phyloP scores from a whole-genome alignment of 2,113 vertebrate species.

The Charina bottae region DNA sequence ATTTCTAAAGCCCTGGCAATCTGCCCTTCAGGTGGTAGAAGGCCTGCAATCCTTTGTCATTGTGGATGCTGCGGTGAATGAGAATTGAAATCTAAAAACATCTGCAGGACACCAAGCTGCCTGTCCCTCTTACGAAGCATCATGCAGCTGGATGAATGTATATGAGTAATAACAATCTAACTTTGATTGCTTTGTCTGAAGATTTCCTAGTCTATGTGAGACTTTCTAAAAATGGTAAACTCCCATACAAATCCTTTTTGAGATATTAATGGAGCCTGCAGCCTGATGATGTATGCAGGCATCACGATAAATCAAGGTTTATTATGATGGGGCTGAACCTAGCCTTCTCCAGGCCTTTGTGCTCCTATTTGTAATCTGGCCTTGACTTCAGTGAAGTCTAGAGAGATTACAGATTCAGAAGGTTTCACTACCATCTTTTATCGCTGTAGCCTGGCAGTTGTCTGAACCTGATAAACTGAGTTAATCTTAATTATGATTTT shows the following conservation, averaged over 20 bases:
- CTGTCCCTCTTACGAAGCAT: background rate
- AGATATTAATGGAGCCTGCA: background rate
- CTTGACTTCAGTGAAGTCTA: background rate
- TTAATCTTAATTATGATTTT: background rate
- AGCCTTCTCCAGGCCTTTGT: background rate
- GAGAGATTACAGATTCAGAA: background rate
- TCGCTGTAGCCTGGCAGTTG: background rate
- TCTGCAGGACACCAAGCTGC: background rate
- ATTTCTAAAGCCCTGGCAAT: background rate
- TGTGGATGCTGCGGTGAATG: background rate
- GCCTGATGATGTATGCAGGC: background rate
- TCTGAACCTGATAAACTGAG: background rate
- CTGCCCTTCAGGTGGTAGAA: background rate
- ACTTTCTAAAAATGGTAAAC: background rate
- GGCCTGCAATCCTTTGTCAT: background rate
- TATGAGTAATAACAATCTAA: background rate
- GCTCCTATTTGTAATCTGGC: background rate
- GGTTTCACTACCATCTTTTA: background rate
- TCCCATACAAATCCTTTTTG: background rate
- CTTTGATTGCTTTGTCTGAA: background rate
- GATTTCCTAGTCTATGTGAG: background rate
- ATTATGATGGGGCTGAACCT: background rate
- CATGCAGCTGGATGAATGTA: background rate
- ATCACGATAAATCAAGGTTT: background rate
- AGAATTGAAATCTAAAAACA: background rate